A percentile compares a stretch with the other conserved stretches of the same genome.
phyloP scores from a whole-genome alignment of 2,113 vertebrate genomes.

The Nematolebias whitei region DNA sequence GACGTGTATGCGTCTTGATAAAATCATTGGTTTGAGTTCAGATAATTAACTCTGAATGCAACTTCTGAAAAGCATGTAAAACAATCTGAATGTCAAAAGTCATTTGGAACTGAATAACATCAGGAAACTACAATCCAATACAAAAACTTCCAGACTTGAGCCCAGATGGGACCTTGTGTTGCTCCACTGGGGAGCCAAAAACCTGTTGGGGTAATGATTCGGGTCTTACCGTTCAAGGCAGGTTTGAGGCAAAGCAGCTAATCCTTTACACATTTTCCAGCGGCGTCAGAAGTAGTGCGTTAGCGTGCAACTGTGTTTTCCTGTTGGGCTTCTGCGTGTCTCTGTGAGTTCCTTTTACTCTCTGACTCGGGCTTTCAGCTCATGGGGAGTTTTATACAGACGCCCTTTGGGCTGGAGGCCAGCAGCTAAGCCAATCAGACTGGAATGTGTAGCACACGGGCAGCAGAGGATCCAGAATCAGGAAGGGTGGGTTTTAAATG shows the following conservation, averaged over 20 bases:
- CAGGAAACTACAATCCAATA: not conserved
- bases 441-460: slow-evolving; percentile 56
- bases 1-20: too few species aligned
- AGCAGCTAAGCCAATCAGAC: slow-evolving; percentile 78
- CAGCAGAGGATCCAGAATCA: slow-evolving; percentile 14
- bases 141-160: too few species aligned
- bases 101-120: not conserved
- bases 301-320: slow-evolving; percentile 11
- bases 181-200: too few species aligned
- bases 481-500: slow-evolving; percentile 36
- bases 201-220: not conserved
- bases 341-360: slow-evolving; percentile 35
- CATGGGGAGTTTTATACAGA: slow-evolving; percentile 72
- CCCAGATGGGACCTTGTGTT: too few species aligned
- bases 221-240: slow-evolving; percentile 80
- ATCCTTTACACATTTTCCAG: slow-evolving; percentile 83
- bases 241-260: slow-evolving; percentile 81
- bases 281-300: slow-evolving; percentile 30
- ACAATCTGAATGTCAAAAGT: not conserved
- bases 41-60: too few species aligned
- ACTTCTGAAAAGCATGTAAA: not conserved
- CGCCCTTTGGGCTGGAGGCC: slow-evolving; percentile 70
- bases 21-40: too few species aligned
- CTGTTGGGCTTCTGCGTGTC: slow-evolving; percentile 24
- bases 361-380: slow-evolving; percentile 67